These are phyloP conservation scores for Podarcis cretensis DNA, from an alignment of 2,113 vertebrate species.

Conservation along the genomic window DNA sequence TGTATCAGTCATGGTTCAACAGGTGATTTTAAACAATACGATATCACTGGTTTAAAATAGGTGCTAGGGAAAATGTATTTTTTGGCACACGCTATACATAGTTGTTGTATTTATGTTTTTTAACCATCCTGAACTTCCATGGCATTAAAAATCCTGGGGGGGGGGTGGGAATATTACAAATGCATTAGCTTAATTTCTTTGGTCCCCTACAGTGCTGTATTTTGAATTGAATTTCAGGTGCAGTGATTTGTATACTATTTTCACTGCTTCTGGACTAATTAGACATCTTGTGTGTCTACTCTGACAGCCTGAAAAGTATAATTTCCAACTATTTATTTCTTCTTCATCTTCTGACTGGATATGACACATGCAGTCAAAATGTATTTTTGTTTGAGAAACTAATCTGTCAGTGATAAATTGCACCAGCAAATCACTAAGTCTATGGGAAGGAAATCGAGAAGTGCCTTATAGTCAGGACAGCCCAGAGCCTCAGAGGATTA, in stretches of 20 bases:
- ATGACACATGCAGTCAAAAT: constrained; percentile 44
- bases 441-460: constrained; percentile 45
- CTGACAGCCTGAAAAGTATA: constrained; percentile 40
- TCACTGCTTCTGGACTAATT: constrained; percentile 33
- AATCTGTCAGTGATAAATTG: constrained; percentile 38
- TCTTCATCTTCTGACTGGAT: background rate
- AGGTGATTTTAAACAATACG: background rate
- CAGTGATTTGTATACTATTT: constrained; percentile 7
- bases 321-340: constrained; percentile 29
- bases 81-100: background rate
- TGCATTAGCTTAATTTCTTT: constrained; percentile 3
- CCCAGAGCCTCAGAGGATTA: constrained; percentile 14
- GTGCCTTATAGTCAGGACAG: background rate
- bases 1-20: background rate
- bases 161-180: background rate
- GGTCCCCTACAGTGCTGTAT: background rate
- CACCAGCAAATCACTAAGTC: constrained; percentile 17
- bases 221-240: constrained; percentile 15
- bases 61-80: background rate
- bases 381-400: constrained; percentile 42
- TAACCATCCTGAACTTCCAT: background rate
- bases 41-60: background rate
- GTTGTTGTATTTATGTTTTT: background rate
- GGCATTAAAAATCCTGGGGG: background rate
- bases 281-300: background rate